Evolutionary conservation across 2,888 invertebrate genomes (phyloP).

Genomic region (Amiota communis): DNA sequence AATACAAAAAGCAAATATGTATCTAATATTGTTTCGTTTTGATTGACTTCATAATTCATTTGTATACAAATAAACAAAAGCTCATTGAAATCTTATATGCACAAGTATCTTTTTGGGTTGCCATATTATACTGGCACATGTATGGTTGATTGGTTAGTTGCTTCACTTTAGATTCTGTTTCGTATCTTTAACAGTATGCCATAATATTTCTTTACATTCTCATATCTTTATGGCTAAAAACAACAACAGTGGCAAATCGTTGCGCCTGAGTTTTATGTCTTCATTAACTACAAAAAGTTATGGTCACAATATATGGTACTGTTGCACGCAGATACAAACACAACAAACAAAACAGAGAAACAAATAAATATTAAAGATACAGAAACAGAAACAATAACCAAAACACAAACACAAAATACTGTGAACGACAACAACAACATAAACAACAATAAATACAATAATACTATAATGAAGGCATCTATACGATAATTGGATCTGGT

Average conservation of each 20-base stretch:
- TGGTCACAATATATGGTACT: conserved; percentile 47
- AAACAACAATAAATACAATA: conserved; percentile 9
- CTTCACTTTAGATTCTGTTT: conserved; percentile 31
- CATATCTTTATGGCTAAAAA: conserved; percentile 32
- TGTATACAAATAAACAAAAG: no score
- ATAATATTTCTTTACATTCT: no score
- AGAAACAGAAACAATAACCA: background rate
- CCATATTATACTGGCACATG: no score
- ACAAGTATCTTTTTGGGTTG: no score
- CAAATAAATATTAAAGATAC: background rate
- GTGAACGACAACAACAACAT: background rate
- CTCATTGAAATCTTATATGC: no score
- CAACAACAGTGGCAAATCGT: conserved; percentile 38
- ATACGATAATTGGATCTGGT: conserved; percentile 57
- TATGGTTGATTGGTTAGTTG: no score
- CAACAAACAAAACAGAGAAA: conserved; percentile 27
- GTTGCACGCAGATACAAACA: background rate
- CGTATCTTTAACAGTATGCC: conserved; percentile 27
- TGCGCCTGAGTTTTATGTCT: conserved; percentile 65
- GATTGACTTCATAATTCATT: no score
- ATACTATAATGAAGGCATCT: conserved; percentile 41
- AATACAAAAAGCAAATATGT: background rate
- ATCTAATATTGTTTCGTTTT: background rate
- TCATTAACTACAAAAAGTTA: conserved; percentile 68
- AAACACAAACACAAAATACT: conserved; percentile 38